Evolutionary conservation across 1,140 invertebrate species (phyloP).

Genomic region (Plutomurus gul): DNA sequence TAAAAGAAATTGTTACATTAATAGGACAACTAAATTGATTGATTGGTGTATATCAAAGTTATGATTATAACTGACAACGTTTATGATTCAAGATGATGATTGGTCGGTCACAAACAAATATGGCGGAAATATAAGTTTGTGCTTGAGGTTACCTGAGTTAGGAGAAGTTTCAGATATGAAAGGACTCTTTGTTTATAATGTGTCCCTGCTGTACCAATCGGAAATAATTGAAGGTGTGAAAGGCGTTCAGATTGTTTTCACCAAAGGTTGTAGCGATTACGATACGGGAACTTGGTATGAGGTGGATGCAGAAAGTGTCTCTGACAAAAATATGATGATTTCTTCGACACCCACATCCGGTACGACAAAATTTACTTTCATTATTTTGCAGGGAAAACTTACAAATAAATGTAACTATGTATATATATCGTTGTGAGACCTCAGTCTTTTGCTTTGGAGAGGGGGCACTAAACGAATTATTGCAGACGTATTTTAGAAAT

Average conservation of each 20-base stretch:
- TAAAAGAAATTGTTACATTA: too few species aligned
- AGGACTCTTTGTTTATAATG: conserved; percentile 35
- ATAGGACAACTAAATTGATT: too few species aligned
- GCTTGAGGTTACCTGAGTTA: background rate
- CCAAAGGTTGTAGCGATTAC: background rate
- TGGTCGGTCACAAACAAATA: background rate
- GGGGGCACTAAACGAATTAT: too few species aligned
- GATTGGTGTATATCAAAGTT: too few species aligned
- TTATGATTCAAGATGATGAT: too few species aligned
- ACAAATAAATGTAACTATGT: too few species aligned
- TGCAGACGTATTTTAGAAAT: too few species aligned
- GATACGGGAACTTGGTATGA: background rate
- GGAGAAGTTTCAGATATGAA: background rate
- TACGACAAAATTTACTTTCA: too few species aligned
- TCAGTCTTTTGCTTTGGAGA: too few species aligned
- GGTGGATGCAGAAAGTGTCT: background rate
- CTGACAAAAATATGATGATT: conserved; percentile 34
- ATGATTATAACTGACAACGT: too few species aligned
- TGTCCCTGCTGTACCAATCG: background rate
- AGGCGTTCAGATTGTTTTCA: background rate
- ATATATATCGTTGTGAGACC: too few species aligned
- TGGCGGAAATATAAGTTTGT: background rate
- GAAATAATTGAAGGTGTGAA: background rate
- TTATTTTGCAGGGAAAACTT: background rate
- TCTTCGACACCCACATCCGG: background rate